Evolutionary conservation across 2,888 invertebrate species (phyloP), one percentile per base, ranked within the genome.

Genomic region (Bombylius discolor): DNA sequence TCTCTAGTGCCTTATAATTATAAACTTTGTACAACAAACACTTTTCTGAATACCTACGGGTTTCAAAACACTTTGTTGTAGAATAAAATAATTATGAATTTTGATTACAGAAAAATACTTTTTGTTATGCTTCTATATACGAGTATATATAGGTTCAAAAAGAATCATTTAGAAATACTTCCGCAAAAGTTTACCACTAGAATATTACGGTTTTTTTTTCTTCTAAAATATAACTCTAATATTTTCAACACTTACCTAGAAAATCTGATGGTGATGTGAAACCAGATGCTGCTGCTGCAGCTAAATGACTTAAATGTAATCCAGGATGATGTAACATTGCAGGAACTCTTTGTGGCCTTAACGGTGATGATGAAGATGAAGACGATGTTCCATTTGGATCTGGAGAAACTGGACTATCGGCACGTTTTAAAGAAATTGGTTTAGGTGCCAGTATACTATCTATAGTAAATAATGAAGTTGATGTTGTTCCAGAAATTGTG

Each of bases 381-480:
- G 67, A 76, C 60, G 81, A 77, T 59, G 80, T 81, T 47, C 80
- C 80, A 57, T 80, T 75, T 49, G 79, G 79, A 53, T 71, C 71
- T 33, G 72, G 72, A 11, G 74, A 73, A 42, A 52, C 36, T 39
- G 72, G 72, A 9, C 73, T 67, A 58, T 75, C 64, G 33, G 68
- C 64, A n/a, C 70, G 67, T 57, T 70, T 69, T 5, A 60, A 58
- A 33, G 59, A 52, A 46, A 49, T 49, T 32, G 57, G 57, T 48
- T 53, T 59, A 53, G 88, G 87, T 51, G 88, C 88, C 70, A 90
- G 76, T 65, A 90, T 89, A 75, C 89, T 89, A 74, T 90, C 90
- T 67, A 90, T 90, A 65, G 89, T 90, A 72, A 90, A 90, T 60
- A 89, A 78, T 6, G 84, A 83, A 32, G 80, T 76, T 1, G 70